These are phyloP conservation scores for Lissonota sp. DNA, from an alignment of 2,888 invertebrate species.

Conservation along the genomic window DNA sequence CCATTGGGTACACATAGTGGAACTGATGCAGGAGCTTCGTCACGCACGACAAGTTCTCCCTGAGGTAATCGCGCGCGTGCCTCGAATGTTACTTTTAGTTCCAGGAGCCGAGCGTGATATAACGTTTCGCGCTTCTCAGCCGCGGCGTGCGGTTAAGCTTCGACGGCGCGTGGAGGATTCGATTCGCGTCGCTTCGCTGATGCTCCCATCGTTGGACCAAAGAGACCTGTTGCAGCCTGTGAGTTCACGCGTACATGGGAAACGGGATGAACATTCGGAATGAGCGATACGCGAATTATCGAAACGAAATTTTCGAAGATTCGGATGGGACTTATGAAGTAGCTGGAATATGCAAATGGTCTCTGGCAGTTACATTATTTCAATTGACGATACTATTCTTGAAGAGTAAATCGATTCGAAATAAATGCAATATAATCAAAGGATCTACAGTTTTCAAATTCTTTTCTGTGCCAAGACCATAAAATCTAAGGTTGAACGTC, in stretches of 20 bases:
- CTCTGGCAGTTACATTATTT: no score
- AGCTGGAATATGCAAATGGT: no score
- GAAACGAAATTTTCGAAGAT: not conserved
- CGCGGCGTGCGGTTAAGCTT: slow-evolving; percentile 54
- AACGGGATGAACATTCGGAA: slow-evolving; percentile 54
- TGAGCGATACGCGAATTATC: slow-evolving; percentile 26
- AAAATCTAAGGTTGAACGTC: not conserved
- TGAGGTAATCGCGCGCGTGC: slow-evolving; percentile 71
- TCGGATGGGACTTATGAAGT: not conserved
- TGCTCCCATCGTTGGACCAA: slow-evolving; percentile 66
- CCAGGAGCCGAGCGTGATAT: slow-evolving; percentile 28
- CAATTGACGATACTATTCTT: no score
- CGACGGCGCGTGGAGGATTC: slow-evolving; percentile 65
- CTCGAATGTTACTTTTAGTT: slow-evolving; percentile 66
- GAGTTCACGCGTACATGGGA: slow-evolving; percentile 33
- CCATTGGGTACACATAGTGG: slow-evolving; percentile 31
- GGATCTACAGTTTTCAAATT: no score
- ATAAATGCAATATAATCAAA: no score
- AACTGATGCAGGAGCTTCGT: slow-evolving; percentile 62
- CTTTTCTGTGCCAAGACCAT: no score
- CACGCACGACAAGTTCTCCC: slow-evolving; percentile 69
- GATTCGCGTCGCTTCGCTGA: slow-evolving; percentile 67
- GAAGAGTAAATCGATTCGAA: no score
- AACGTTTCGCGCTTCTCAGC: slow-evolving; percentile 57
- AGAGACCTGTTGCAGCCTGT: slow-evolving; percentile 75